Evolutionary conservation across 2,113 vertebrate species (phyloP), one percentile per base, ranked within the genome.

Genomic region (Boleophthalmus pectinirostris): DNA sequence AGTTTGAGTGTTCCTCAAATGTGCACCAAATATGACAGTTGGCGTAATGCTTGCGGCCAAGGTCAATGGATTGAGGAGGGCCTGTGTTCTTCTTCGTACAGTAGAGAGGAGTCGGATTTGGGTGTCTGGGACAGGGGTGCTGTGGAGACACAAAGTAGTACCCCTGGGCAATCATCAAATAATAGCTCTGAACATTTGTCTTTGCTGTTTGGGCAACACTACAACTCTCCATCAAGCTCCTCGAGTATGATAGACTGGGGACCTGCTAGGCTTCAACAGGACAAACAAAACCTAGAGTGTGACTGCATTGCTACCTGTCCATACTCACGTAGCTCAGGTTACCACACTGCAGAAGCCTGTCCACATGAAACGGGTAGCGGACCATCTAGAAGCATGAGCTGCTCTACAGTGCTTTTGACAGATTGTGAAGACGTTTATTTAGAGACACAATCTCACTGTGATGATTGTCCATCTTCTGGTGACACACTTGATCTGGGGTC

Each of bases 121-220:
- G 69, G 72, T 45, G 66, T 77, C 25, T 93, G 93, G 89, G 77
- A 90, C 53, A 74, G 79, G 25, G 82, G 75, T 70, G 69, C 80
- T 23, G 86, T 82, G n/a, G 91, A 89, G n/a, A 89, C 85, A 14
- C 85, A 80, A 69, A 88, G 87, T 78, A 90, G 83, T 70, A 91
- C 91, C 25, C 82, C 88, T 0, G 90, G 81, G 2, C 91, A 86
- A 70, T 93, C 92, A 13, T 91, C 91, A 23, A 51, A 81, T 29
- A 87, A 82, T 74, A 94, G 93, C 72, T 94, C 91, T n/a, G 92
- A 94, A 68, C 93, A 93, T 68, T 85, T 93, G 12, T 92, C 91
- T 10, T 69, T 91, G 74, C 81, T 94, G 35, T 94, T 93, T 74
- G 91, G 90, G 78, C 85, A 77, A 0, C 81, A 89, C 38, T 85